Conservation (phyloP, 1,140 invertebrate genomes). For the Bombus fervidus region DNA sequence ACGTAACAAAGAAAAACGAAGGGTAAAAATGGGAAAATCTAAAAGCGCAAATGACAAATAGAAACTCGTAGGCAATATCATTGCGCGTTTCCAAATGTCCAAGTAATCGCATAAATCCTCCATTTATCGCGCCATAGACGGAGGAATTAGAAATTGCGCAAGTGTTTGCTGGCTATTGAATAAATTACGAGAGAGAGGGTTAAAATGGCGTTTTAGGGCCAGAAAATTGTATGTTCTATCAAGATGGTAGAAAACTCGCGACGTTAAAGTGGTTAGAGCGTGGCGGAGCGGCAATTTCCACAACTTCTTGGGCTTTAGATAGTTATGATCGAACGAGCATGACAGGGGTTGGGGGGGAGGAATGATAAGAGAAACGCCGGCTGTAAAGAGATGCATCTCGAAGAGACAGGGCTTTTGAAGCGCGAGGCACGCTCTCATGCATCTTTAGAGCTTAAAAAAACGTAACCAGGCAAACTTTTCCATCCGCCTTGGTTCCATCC, state of each 20-base stretch:
- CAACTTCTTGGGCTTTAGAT: conserved; percentile 34
- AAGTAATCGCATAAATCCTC: no score
- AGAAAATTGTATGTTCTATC: background rate
- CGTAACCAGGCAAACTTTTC: conserved; percentile 23
- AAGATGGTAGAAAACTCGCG: background rate
- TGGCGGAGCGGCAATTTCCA: conserved; percentile 25
- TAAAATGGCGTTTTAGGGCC: background rate
- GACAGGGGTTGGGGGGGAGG: background rate
- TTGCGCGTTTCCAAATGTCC: no score
- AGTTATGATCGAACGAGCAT: conserved; percentile 34
- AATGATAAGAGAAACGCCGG: conserved; percentile 33
- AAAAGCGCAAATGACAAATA: background rate
- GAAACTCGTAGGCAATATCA: no score
- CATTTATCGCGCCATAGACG: no score
- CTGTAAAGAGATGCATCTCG: conserved; percentile 24
- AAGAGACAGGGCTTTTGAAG: conserved; percentile 9
- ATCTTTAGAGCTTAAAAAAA: conserved; percentile 12
- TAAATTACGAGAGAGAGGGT: no score
- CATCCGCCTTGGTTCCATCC: conserved; percentile 7
- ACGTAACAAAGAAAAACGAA: background rate
- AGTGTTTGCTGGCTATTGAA: no score
- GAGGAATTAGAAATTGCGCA: no score
- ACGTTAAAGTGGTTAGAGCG: conserved; percentile 12
- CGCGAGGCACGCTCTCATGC: conserved; percentile 17
- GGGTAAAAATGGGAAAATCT: background rate